These are phyloP conservation scores for Naso thynnoides DNA, from an alignment of 2,797 vertebrate species.

Conservation along the genomic window DNA sequence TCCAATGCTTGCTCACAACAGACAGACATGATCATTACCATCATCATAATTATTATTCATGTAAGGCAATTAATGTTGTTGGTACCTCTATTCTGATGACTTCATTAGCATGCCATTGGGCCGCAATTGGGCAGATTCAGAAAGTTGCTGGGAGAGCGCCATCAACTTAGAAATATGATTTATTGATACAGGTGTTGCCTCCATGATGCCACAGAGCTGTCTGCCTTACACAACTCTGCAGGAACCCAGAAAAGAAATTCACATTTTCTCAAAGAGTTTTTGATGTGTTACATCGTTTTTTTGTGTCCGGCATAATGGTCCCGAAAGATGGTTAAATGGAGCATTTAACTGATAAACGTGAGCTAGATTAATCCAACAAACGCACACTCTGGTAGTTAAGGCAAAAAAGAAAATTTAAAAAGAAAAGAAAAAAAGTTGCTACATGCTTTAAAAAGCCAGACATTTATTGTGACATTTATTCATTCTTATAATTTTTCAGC, in stretches of 20 bases:
- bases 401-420: too few species aligned
- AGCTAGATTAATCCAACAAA: slow-evolving; percentile 19
- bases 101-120: slow-evolving; percentile 73
- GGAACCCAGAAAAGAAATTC: not conserved
- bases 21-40: slow-evolving; percentile 77
- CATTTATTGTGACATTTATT: slow-evolving; percentile 4
- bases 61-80: slow-evolving; percentile 78
- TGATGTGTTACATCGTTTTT: not conserved
- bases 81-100: slow-evolving; percentile 71
- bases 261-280: slow-evolving; percentile 3
- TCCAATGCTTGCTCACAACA: slow-evolving; percentile 70
- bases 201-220: slow-evolving; percentile 3
- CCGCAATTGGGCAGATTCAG: slow-evolving; percentile 57
- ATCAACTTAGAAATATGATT: slow-evolving; percentile 25
- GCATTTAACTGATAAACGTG: slow-evolving; percentile 41
- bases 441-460: slow-evolving; percentile 3
- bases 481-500: slow-evolving; percentile 30
- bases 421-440: too few species aligned
- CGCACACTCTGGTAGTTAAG: too few species aligned
- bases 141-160: slow-evolving; percentile 45
- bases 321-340: slow-evolving; percentile 42
- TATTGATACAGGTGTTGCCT: slow-evolving; percentile 49
- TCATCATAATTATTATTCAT: slow-evolving; percentile 82
- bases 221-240: not conserved
- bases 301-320: slow-evolving; percentile 48